Evolutionary conservation across 2,888 invertebrate species (phyloP).

Genomic region (Girardia tigrina): DNA sequence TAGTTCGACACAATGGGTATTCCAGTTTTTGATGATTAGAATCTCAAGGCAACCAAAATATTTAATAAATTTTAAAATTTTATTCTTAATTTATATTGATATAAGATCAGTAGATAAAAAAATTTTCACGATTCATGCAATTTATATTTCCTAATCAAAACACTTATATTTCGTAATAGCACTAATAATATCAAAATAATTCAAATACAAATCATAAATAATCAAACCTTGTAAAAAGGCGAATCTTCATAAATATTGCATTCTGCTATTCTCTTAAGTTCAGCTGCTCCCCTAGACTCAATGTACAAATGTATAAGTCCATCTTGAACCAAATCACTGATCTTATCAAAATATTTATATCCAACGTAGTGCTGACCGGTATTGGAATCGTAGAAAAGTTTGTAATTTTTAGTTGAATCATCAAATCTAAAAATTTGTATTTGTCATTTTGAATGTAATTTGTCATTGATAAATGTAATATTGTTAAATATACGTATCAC

Average conservation of each 20-base stretch:
- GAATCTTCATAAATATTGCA: conserved; percentile 70
- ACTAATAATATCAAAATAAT: background rate
- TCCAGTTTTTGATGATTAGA: no score
- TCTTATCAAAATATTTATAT: conserved; percentile 65
- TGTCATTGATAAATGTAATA: no score
- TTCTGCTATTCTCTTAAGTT: conserved; percentile 68
- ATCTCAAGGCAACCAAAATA: no score
- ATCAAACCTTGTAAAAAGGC: conserved; percentile 60
- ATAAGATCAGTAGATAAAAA: no score
- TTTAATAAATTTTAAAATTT: no score
- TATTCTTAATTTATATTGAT: no score
- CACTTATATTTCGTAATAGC: background rate
- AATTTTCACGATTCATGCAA: no score
- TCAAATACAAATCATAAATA: background rate
- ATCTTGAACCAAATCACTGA: conserved; percentile 74
- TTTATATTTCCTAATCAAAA: no score
- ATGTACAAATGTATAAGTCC: conserved; percentile 79
- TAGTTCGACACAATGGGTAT: no score
- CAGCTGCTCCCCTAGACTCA: conserved; percentile 65
- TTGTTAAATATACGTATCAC: no score
- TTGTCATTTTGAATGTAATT: no score
- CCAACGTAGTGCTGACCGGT: conserved; percentile 62
- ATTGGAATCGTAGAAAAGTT: conserved; percentile 53
- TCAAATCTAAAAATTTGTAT: conserved; percentile 48
- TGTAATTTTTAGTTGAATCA: conserved; percentile 53